Percentiles rank a stretch among this genome's conserved stretches.
These are phyloP conservation scores for Drosophila fungiperda DNA, from an alignment of 2,888 invertebrate genomes.

Conservation along the genomic window DNA sequence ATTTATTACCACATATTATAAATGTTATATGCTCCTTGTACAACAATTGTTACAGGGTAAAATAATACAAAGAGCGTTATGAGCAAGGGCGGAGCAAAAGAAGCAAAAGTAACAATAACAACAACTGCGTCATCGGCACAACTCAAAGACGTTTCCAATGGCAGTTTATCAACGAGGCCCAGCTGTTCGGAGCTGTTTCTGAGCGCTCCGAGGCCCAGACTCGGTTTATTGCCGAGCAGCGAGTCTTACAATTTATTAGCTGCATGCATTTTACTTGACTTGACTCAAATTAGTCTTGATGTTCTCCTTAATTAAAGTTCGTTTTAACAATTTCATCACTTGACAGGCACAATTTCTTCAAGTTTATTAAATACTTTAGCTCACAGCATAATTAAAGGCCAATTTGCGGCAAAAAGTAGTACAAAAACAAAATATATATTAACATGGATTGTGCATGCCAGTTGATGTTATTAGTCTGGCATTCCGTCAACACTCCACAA, in stretches of 20 bases:
- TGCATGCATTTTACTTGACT: slow-evolving; percentile 50
- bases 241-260: slow-evolving; percentile 52
- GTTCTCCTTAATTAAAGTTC: slow-evolving; percentile 63
- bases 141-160: slow-evolving; percentile 47
- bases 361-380: slow-evolving; percentile 34
- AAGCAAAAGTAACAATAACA: not conserved
- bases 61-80: slow-evolving; percentile 39
- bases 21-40: not conserved
- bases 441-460: not conserved
- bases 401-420: slow-evolving; percentile 33
- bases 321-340: slow-evolving; percentile 68
- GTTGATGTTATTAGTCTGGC: slow-evolving; percentile 35
- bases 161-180: slow-evolving; percentile 67
- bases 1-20: not conserved
- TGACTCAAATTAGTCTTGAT: slow-evolving; percentile 36
- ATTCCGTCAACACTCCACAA: slow-evolving; percentile 41
- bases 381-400: slow-evolving; percentile 58
- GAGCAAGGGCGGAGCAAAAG: slow-evolving; percentile 8
- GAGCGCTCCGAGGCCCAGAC: slow-evolving; percentile 11
- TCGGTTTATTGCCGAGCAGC: slow-evolving; percentile 4
- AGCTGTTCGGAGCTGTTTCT: slow-evolving; percentile 58
- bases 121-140: slow-evolving; percentile 62
- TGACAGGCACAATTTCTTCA: slow-evolving; percentile 22
- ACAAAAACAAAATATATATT: not conserved
- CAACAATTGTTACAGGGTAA: slow-evolving; percentile 28